These are phyloP conservation scores for Hippocampus comes DNA, from an alignment of 2,113 vertebrate species.

Conservation along the genomic window DNA sequence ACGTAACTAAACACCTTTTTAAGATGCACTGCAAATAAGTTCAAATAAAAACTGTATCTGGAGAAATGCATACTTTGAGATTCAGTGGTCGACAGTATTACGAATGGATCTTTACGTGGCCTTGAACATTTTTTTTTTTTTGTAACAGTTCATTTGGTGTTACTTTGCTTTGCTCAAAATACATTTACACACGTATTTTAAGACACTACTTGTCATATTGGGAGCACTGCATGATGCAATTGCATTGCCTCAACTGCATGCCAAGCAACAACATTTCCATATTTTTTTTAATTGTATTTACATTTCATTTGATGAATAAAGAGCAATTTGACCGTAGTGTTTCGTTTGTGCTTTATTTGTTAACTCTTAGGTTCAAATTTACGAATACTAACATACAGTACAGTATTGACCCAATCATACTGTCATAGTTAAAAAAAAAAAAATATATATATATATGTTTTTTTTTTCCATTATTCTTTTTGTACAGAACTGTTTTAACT, in stretches of 20 bases:
- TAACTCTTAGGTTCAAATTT: not conserved
- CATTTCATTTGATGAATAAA: not conserved
- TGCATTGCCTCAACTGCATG: not conserved
- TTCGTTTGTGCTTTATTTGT: not conserved
- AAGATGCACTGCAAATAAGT: no score
- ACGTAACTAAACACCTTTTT: not conserved
- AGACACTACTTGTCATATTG: not conserved
- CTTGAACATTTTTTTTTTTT: not conserved
- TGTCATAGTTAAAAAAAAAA: not conserved
- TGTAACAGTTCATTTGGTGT: not conserved
- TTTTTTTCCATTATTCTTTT: not conserved
- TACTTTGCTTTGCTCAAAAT: not conserved
- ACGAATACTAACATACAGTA: no score
- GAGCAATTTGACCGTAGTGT: not conserved
- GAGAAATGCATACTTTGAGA: not conserved
- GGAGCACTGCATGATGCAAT: not conserved
- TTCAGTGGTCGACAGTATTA: no score
- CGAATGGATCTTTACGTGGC: not conserved
- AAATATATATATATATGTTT: no score
- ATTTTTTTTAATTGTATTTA: no score
- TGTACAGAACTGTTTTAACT: not conserved
- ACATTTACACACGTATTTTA: not conserved
- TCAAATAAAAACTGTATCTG: not conserved
- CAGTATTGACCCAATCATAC: not conserved
- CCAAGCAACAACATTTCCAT: not conserved